Evolutionary conservation across 2,797 vertebrate genomes (phyloP).

Genomic region (Sternotherus odoratus): DNA sequence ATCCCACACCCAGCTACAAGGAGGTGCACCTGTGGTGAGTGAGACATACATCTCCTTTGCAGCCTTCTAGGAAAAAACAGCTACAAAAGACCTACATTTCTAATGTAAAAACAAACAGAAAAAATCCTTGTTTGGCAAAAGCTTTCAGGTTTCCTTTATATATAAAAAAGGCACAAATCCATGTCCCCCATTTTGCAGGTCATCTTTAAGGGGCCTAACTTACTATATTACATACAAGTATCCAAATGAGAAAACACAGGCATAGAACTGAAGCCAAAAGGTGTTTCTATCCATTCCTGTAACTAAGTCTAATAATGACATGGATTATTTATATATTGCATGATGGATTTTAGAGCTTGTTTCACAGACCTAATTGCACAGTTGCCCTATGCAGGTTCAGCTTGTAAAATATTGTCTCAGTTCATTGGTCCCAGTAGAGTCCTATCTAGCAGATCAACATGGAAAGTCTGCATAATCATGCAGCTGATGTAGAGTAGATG

Average conservation of each 20-base stretch:
- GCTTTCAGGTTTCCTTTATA: background rate
- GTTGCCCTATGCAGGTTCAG: background rate
- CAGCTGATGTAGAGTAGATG: background rate
- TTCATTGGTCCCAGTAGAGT: background rate
- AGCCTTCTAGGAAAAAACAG: background rate
- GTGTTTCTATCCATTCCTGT: background rate
- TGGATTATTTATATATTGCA: background rate
- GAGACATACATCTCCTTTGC: background rate
- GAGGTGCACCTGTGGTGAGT: background rate
- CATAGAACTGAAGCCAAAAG: background rate
- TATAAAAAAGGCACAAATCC: background rate
- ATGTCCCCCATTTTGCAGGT: background rate
- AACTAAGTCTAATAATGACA: background rate
- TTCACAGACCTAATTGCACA: background rate
- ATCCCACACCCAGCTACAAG: background rate
- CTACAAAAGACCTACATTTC: background rate
- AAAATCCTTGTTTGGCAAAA: background rate
- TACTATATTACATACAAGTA: background rate
- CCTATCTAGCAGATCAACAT: background rate
- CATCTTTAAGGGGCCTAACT: background rate
- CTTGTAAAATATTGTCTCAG: background rate
- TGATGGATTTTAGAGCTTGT: background rate
- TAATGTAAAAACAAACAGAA: background rate
- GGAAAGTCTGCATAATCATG: background rate
- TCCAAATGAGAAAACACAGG: background rate